phyloP scores from a whole-genome alignment of 1,140 invertebrate species.

The Lucilia sericata region DNA sequence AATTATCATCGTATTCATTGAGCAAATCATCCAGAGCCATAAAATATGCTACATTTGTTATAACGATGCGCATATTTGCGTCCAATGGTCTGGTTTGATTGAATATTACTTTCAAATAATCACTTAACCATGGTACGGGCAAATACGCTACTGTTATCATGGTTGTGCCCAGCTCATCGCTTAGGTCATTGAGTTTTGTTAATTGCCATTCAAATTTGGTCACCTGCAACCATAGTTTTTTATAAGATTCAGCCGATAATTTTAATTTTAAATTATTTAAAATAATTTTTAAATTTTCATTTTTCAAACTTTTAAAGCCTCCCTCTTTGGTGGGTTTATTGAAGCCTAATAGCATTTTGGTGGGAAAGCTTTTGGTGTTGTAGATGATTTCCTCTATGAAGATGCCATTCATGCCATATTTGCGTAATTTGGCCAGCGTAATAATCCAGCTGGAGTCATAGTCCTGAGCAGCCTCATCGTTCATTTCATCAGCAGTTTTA shows the following conservation, averaged over 20 bases:
- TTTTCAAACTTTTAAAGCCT: constrained; percentile 14
- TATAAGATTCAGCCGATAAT: not conserved
- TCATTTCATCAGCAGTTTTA: not conserved
- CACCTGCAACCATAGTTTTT: constrained; percentile 28
- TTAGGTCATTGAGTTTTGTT: constrained; percentile 33
- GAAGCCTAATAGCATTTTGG: constrained; percentile 46
- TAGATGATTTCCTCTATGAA: constrained; percentile 44
- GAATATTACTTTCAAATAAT: constrained; percentile 28
- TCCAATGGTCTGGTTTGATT: not conserved
- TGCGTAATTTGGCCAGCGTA: constrained; percentile 54
- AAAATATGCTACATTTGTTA: constrained; percentile 40
- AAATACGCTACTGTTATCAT: constrained; percentile 7
- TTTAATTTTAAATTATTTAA: constrained; percentile 31
- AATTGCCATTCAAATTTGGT: constrained; percentile 39
- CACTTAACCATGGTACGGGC: constrained; percentile 29
- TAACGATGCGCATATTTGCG: constrained; percentile 51
- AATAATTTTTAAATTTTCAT: constrained; percentile 11
- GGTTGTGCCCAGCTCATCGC: constrained; percentile 16
- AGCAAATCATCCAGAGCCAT: constrained; percentile 47
- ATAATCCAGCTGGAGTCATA: constrained; percentile 55
- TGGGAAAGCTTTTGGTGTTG: constrained; percentile 39
- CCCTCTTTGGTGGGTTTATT: constrained; percentile 47
- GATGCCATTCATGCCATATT: constrained; percentile 54
- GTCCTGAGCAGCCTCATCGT: not conserved
- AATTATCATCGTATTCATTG: constrained; percentile 44